Base-by-base conservation (phyloP, 2,888 invertebrate genomes). In the Capitulum mitella region DNA sequence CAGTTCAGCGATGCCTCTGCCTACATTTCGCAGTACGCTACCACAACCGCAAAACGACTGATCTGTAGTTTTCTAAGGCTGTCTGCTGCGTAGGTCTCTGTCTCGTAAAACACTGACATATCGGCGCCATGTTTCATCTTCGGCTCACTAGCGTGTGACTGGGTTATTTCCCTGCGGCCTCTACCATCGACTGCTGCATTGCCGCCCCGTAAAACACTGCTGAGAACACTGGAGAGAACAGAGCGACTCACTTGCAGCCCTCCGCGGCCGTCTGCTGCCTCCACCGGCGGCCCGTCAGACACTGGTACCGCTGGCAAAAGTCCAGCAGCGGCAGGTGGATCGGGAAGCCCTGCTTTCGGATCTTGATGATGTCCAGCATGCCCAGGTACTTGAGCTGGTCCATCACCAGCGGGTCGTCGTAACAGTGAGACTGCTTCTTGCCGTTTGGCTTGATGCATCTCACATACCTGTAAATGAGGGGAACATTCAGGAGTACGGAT, bases 361-460 rank as follows among this genome's bases (percentile, higher is more conserved):
- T 96, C 81, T 94, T 89, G 83, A 96, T 95, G 82, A 96, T 95
- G 86, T 96, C 95, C 85, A 95, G 88, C 94, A 96, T 95, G 80
- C 95, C 96, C 81, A 96, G 89, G 87, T 96, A 96, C 83, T 92
- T 91, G 78, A 96, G 87, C 86, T 96, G 96, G 84, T 95, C 94
- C 82, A 93, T 87, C 1, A 96, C 95, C 80, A 95, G 87, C 79
- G 90, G 89, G 80, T 92, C 91, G 85, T 92, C 92, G 86, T 92
- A 96, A 84, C 90, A 90, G 83, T 94, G 90, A 0, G 94, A 90
- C 78, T 90, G 89, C 86, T 96, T 96, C 83, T 92, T 89, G 85
- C 92, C 90, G 85, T 96, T 96, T 0, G 96, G 95, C 84, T 96
- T 96, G 83, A 96, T 95, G 85, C 96, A 96, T 75, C 96, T 90